Percentiles rank a stretch among this genome's conserved stretches.
phyloP scores from a whole-genome alignment of 1,140 invertebrate genomes.

The Ectropis grisescens region DNA sequence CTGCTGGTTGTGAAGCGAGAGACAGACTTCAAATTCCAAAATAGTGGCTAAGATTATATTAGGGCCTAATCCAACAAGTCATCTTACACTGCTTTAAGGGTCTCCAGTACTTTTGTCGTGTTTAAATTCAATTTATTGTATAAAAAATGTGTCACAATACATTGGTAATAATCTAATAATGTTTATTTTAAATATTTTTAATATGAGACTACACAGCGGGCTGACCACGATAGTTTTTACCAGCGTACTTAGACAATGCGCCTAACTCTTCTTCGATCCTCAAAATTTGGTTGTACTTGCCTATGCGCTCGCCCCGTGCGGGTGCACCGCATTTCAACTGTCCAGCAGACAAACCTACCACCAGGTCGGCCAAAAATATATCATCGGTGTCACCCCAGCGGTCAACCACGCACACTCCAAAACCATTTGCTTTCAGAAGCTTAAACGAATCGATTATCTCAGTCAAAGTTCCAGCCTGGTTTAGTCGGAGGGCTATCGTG shows the following conservation, averaged over 20 bases:
- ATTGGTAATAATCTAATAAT: background rate
- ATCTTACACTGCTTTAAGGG: too few species aligned
- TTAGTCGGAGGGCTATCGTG: constrained; percentile 94
- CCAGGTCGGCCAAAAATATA: constrained; percentile 96
- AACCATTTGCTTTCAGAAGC: constrained; percentile 89
- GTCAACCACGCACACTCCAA: constrained; percentile 97
- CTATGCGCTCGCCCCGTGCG: constrained; percentile 95
- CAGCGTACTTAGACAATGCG: constrained; percentile 89
- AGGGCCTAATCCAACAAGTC: too few species aligned
- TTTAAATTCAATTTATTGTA: too few species aligned
- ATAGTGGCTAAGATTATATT: too few species aligned
- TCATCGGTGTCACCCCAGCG: constrained; percentile 95
- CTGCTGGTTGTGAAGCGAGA: too few species aligned
- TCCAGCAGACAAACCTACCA: constrained; percentile 96
- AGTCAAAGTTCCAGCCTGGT: constrained; percentile 96
- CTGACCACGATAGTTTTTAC: constrained; percentile 86
- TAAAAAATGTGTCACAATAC: too few species aligned
- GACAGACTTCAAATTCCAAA: too few species aligned
- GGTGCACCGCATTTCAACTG: constrained; percentile 99
- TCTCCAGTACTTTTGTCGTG: too few species aligned
- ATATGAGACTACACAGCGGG: background rate
- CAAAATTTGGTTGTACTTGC: constrained; percentile 98
- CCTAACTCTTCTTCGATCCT: constrained; percentile 98
- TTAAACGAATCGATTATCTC: constrained; percentile 95
- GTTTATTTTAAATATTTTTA: background rate